These are phyloP conservation scores for Tetrao urogallus DNA, from an alignment of 2,113 vertebrate species.

Conservation along the genomic window DNA sequence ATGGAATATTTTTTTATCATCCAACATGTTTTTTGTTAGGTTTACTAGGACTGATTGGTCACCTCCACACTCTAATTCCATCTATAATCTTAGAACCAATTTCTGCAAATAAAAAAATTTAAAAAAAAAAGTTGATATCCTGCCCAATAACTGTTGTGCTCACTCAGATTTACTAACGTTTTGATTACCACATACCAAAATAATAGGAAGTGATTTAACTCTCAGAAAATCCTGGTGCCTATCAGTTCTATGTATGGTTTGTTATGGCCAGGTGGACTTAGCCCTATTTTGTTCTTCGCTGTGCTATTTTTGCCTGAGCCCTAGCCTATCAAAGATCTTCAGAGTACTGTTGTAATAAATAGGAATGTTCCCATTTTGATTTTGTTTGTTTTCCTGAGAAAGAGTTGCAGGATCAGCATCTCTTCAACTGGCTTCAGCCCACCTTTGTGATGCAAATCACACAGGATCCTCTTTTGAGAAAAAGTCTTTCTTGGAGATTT, in stretches of 20 bases:
- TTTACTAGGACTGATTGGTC: not conserved
- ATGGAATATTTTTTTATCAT: not conserved
- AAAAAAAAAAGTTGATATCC: not conserved
- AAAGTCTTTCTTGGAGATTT: not conserved
- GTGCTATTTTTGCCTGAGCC: not conserved
- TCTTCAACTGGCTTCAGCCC: not conserved
- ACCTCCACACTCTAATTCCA: not conserved
- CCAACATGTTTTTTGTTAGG: not conserved
- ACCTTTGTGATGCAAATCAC: not conserved
- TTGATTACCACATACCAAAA: not conserved
- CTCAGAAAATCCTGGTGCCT: not conserved
- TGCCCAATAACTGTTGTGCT: not conserved
- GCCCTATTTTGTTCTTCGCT: not conserved
- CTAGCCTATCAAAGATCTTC: not conserved
- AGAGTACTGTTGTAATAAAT: not conserved
- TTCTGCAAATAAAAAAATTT: not conserved
- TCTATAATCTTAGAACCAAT: not conserved
- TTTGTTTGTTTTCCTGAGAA: not conserved
- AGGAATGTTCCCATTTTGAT: not conserved
- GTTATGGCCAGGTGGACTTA: not conserved
- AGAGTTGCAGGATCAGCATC: not conserved
- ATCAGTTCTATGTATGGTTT: not conserved
- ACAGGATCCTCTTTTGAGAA: not conserved
- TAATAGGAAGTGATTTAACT: not conserved
- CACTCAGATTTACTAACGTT: not conserved